Evolutionary conservation across 2,888 invertebrate species (phyloP), one percentile per base, ranked within the genome.

Genomic region (Cryptocephalus moraei): DNA sequence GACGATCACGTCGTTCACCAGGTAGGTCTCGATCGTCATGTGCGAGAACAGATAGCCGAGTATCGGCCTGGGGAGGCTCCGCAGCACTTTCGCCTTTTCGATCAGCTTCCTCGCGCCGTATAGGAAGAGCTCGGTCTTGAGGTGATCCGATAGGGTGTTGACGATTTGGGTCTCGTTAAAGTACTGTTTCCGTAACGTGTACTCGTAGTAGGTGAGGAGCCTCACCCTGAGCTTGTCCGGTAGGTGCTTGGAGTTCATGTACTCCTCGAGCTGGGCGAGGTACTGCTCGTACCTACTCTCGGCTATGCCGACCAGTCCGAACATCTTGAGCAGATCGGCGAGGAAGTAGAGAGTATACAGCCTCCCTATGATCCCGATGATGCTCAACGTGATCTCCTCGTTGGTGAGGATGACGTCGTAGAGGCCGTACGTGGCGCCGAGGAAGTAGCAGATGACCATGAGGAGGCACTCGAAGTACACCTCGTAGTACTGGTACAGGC

Each of bases 181-280:
- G 54, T 75, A 78, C 33, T 66, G 66, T 47, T 73, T 72, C 53
- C 74, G 75, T 55, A 72, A 79, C 43, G 69, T 69, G 59, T 75
- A 75, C 44, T 72, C 68, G 56, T 77, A 78, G 57, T 75, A 77
- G 8, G 66, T 64, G 4, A 70, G 58, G 8, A 79, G 64, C 8
- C 74, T 70, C 33, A 69, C 62, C 56, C 71, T 69, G 11, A 78
- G 58, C 8, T 62, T 51, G 10, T 59, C 51, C 0, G 78, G 75
- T n/a, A 78, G 67, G 51, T 74, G 73, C 56, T 75, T 76, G 41
- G 73, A 70, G 4, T 61, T 62, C 68, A 76, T 75, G 55, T 77
- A 79, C 48, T 74, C 73, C 63, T 73, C 65, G n/a, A 69, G 54
- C 59, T 75, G 74, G 45, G 72, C 68, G 56, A 75, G 70, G 14